Evolutionary conservation across 2,113 vertebrate genomes (phyloP), one percentile per base, ranked within the genome.

Genomic region (Cardinalis cardinalis): DNA sequence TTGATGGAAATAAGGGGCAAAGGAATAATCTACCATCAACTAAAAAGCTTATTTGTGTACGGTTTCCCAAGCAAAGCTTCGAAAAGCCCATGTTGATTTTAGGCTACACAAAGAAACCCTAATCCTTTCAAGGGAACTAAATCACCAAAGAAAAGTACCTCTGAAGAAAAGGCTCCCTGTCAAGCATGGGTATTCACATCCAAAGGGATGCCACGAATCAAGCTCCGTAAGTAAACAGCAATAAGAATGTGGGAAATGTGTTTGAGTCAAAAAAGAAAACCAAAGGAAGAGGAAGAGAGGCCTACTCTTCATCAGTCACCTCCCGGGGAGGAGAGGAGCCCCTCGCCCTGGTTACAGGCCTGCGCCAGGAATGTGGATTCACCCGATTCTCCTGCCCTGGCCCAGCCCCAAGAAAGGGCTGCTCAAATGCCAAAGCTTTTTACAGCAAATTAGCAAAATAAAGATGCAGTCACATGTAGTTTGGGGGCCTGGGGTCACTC

Each of bases 121-220:
- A 99, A 99, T 99, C 98, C 98, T 99, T 99, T 99, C 98, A 98
- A 98, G 98, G 98, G 98, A 98, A 98, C 97, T 98, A 98, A 99
- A 98, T 98, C 98, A 98, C 97, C 97, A 97, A 96, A 97, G 97
- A 98, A 98, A 97, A 98, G 97, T 97, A 97, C 96, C 97, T 97
- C 85, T 14, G 97, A 98, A 98, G 97, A 98, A 98, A 96, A 99
- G 97, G 93, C 97, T 98, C 98, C 98, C 98, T 98, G 98, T 98
- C 98, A 98, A 98, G 97, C 97, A 94, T 24, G 95, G 96, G 96
- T 90, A 98, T 98, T 99, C 98, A 98, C 96, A 94, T 93, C 96
- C 97, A 97, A 96, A 98, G 95, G 98, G 97, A 98, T 91, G 97
- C 98, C 97, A 98, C 98, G 98, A 98, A 99, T 98, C 98, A 98